These are phyloP conservation scores for Anaspis maculata DNA, from an alignment of 2,888 invertebrate genomes.

Conservation along the genomic window DNA sequence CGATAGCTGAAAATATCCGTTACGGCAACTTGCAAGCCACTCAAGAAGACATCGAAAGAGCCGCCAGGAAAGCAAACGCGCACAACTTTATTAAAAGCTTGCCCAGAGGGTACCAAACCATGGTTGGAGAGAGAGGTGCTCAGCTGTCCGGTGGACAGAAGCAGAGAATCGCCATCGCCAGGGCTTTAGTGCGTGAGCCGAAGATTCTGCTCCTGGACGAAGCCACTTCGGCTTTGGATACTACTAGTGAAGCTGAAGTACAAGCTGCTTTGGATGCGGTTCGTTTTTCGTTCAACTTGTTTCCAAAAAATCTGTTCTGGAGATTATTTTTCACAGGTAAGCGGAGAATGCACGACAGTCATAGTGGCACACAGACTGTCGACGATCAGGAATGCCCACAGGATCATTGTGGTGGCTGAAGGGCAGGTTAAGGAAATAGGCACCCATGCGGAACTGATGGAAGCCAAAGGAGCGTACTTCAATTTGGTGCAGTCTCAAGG, in stretches of 20 bases:
- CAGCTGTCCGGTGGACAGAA: slow-evolving; percentile 84
- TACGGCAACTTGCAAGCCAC: slow-evolving; percentile 57
- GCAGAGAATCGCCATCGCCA: slow-evolving; percentile 82
- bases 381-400: slow-evolving; percentile 62
- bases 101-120: slow-evolving; percentile 71
- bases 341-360: slow-evolving; percentile 64
- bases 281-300: no score
- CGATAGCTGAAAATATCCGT: slow-evolving; percentile 71
- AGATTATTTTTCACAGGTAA: no score
- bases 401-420: slow-evolving; percentile 59
- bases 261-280: slow-evolving; percentile 71
- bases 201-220: slow-evolving; percentile 74
- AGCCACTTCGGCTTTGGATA: slow-evolving; percentile 84
- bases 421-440: slow-evolving; percentile 61
- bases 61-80: slow-evolving; percentile 68
- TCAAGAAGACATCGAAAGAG: slow-evolving; percentile 57
- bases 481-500: slow-evolving; percentile 60
- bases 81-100: slow-evolving; percentile 66
- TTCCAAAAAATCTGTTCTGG: no score
- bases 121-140: slow-evolving; percentile 77
- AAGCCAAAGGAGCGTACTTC: slow-evolving; percentile 54
- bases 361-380: slow-evolving; percentile 69
- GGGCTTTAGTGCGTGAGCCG: slow-evolving; percentile 75
- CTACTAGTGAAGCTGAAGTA: slow-evolving; percentile 76
- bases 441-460: slow-evolving; percentile 59